A percentile compares a stretch with the other conserved stretches of the same genome.
Conservation (phyloP, 2,797 vertebrate genomes). For the Bradypodion pumilum region DNA sequence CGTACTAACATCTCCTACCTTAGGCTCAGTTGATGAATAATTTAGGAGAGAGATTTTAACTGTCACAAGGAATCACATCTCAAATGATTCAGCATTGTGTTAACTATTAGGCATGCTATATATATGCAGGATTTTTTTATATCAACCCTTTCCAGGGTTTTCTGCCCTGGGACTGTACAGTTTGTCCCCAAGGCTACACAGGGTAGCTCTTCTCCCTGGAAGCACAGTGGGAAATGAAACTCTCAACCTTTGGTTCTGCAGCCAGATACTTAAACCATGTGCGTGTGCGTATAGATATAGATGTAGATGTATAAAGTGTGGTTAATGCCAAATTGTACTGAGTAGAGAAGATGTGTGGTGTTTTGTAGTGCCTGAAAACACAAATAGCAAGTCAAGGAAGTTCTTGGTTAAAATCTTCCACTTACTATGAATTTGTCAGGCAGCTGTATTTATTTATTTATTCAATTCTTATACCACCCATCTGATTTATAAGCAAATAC, state of each 20-base stretch:
- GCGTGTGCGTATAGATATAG: not conserved
- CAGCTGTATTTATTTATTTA: no score
- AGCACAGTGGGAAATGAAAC: no score
- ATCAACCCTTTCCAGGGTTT: no score
- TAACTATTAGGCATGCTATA: not conserved
- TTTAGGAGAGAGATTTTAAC: conserved; percentile 10
- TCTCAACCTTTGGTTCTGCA: no score
- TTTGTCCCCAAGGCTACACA: no score
- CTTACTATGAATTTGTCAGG: not conserved
- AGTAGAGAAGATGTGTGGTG: not conserved
- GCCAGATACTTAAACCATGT: no score
- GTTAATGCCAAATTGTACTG: not conserved
- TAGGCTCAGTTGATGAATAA: conserved; percentile 15
- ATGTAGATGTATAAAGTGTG: no score
- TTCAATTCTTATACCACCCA: no score
- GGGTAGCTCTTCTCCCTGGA: no score
- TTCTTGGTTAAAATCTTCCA: no score
- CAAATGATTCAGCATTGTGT: not conserved
- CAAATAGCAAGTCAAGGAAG: not conserved
- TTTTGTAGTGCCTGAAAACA: not conserved
- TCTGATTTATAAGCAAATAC: not conserved
- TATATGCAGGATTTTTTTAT: not conserved
- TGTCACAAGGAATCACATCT: conserved; percentile 18
- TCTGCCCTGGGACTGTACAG: no score
- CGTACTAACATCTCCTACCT: not conserved